phyloP scores from a whole-genome alignment of 2,113 vertebrate species.

The Clupea harengus region DNA sequence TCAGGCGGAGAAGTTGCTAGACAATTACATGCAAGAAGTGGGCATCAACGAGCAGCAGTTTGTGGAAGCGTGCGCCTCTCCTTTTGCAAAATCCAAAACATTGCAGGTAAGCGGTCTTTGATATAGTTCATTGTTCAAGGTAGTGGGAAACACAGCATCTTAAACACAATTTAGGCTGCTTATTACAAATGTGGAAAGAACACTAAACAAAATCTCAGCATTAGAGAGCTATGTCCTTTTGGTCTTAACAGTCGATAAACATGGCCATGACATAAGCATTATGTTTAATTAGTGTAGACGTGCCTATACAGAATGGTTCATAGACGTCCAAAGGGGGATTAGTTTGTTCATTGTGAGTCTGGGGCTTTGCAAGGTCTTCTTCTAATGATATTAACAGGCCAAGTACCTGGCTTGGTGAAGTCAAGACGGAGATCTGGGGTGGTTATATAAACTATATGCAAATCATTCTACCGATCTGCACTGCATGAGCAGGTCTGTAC shows the following conservation, averaged over 20 bases:
- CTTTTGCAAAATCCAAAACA: constrained; percentile 84
- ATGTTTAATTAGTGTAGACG: neutral
- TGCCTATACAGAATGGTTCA: neutral
- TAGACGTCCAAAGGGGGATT: constrained; percentile 1
- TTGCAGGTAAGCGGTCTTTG: constrained; percentile 76
- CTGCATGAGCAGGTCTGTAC: neutral
- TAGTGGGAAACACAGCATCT: neutral
- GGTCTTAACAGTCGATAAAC: neutral
- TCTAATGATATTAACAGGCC: constrained; percentile 13
- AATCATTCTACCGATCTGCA: neutral
- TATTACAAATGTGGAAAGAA: neutral
- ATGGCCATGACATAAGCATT: neutral
- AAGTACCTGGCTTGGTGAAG: constrained; percentile 19
- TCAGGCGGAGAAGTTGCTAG: constrained; percentile 90
- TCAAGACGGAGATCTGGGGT: constrained; percentile 7
- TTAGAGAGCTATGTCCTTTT: neutral
- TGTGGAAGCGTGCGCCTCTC: constrained; percentile 87
- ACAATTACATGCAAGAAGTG: constrained; percentile 90
- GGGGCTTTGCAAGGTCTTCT: constrained; percentile 11
- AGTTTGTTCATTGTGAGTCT: neutral
- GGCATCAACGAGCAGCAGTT: constrained; percentile 96
- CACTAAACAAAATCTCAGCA: neutral
- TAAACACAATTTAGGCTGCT: neutral
- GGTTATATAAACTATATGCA: constrained; percentile 3
- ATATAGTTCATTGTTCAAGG: neutral